A percentile compares a stretch with the other conserved stretches of the same genome.
phyloP scores from a whole-genome alignment of 2,888 invertebrate genomes.

The Sesamia inferens region DNA sequence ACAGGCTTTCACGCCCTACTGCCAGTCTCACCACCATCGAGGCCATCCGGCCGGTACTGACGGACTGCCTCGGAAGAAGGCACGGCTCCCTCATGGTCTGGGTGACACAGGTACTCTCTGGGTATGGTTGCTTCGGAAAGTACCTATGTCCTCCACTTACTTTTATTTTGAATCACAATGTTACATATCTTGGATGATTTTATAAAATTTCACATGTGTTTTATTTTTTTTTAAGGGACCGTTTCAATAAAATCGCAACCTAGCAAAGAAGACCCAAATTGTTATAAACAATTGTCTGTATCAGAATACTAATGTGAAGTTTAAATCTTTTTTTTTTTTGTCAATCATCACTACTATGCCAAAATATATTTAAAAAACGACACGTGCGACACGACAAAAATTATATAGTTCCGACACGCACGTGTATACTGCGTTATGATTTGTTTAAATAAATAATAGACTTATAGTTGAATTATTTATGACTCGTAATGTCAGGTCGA shows the following conservation, averaged over 20 bases:
- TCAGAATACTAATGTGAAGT: slow-evolving; percentile 54
- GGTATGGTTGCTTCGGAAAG: too few species aligned
- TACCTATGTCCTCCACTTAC: too few species aligned
- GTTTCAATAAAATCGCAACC: neutral
- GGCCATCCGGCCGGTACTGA: too few species aligned
- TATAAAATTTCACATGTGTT: neutral
- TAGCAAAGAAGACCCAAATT: slow-evolving; percentile 16
- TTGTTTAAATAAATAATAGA: slow-evolving; percentile 61
- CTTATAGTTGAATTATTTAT: slow-evolving; percentile 59
- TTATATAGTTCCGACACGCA: slow-evolving; percentile 62
- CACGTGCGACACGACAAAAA: slow-evolving; percentile 59
- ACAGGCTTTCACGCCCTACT: too few species aligned
- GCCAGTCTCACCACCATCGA: too few species aligned
- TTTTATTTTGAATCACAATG: slow-evolving; percentile 8
- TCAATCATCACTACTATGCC: slow-evolving; percentile 28
- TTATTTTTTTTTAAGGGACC: neutral
- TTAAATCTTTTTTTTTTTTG: slow-evolving; percentile 47
- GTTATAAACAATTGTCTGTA: slow-evolving; percentile 7
- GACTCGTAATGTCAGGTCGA: slow-evolving; percentile 50
- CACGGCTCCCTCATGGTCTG: too few species aligned
- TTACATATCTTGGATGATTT: neutral
- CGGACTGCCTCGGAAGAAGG: too few species aligned
- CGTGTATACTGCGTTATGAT: slow-evolving; percentile 62
- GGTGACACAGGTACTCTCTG: too few species aligned
- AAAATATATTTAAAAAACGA: slow-evolving; percentile 45